Conservation (phyloP, 1,140 invertebrate genomes). For the Rhyacophila brunnea region DNA sequence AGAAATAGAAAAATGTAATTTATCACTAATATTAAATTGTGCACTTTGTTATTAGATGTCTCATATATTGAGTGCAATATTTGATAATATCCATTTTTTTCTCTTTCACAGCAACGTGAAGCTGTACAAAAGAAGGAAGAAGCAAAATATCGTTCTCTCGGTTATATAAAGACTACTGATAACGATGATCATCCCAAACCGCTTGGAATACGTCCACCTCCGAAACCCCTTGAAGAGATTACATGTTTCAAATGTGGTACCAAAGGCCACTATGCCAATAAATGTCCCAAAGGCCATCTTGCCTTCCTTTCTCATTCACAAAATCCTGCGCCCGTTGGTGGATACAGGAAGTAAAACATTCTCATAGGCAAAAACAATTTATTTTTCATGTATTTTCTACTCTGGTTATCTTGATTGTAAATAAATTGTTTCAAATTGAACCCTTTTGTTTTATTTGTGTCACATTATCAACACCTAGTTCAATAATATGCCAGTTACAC, state of each 20-base stretch:
- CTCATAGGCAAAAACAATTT: too few relatives aligned
- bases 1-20: too few relatives aligned
- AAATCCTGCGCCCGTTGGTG: conserved; percentile 22
- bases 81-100: too few relatives aligned
- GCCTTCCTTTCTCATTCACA: conserved; percentile 84
- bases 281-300: conserved; percentile 95
- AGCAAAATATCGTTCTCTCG: conserved; percentile 47
- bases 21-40: too few relatives aligned
- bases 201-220: conserved; percentile 39
- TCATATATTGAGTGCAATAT: too few relatives aligned
- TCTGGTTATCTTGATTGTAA: too few relatives aligned
- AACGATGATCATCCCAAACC: conserved; percentile 39
- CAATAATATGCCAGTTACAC: too few relatives aligned
- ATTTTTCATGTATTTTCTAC: too few relatives aligned
- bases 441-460: too few relatives aligned
- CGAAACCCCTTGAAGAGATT: conserved; percentile 88
- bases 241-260: conserved; percentile 97
- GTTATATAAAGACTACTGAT: conserved; percentile 47
- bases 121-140: conserved; percentile 52
- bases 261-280: conserved; percentile 99
- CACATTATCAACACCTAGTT: too few relatives aligned
- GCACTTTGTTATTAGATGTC: too few relatives aligned
- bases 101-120: conserved; percentile 47
- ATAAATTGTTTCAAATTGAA: too few relatives aligned
- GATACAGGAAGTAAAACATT: conserved; percentile 14